Conservation (phyloP, 2,797 vertebrate species). For the Natrix natrix region DNA sequence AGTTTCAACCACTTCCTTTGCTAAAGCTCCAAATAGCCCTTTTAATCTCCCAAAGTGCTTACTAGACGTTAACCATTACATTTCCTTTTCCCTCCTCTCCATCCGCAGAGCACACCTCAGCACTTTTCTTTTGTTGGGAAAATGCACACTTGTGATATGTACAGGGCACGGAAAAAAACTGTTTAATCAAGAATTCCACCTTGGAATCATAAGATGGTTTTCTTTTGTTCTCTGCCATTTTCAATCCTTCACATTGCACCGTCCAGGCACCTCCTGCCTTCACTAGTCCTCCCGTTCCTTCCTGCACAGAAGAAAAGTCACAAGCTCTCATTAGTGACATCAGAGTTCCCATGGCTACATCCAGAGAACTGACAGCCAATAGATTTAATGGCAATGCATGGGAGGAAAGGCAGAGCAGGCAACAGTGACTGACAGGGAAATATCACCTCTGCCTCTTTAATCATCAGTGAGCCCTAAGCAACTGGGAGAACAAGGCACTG, state of each 20-base stretch:
- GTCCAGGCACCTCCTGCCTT: conserved; percentile 12
- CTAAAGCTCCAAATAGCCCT: conserved; percentile 19
- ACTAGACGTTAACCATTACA: conserved; percentile 16
- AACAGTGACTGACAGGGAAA: not conserved
- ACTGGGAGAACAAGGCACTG: not conserved
- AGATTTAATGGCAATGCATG: not conserved
- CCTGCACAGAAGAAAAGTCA: conserved; percentile 13
- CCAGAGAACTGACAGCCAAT: not conserved
- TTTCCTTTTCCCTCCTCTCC: not conserved
- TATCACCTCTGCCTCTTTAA: not conserved
- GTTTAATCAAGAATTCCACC: not conserved
- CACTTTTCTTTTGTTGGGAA: not conserved
- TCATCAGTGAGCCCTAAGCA: not conserved
- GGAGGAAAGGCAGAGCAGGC: not conserved
- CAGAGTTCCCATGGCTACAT: conserved; percentile 11
- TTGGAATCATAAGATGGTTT: not conserved
- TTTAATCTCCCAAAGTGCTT: conserved; percentile 31
- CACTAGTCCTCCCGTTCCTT: conserved; percentile 23
- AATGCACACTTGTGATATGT: not conserved
- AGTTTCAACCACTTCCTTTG: conserved; percentile 27
- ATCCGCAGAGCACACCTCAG: not conserved
- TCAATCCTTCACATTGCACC: conserved; percentile 9
- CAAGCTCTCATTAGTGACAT: conserved; percentile 27
- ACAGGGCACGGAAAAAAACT: not conserved
- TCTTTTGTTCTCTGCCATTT: rapidly evolving